Conservation (phyloP, 2,113 vertebrate species). For the Parus major region DNA sequence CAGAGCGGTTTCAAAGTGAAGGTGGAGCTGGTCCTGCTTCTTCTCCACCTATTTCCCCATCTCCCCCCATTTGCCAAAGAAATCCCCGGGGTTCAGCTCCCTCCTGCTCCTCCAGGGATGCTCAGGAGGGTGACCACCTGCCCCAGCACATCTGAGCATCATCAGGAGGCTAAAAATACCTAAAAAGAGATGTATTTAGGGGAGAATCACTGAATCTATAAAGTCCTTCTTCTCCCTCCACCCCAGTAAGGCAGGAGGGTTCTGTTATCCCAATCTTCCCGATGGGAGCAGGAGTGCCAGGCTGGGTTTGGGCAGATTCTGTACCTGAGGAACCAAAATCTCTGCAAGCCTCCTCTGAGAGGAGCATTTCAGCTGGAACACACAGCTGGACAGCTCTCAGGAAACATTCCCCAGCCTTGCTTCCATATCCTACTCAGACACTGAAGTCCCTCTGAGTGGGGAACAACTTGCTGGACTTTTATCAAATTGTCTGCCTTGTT, state of each 20-base stretch:
- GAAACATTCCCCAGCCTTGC: neutral
- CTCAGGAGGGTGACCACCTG: neutral
- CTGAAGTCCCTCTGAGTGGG: neutral
- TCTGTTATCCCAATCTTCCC: neutral
- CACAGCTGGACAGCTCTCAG: neutral
- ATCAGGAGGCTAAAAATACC: neutral
- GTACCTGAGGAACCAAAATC: neutral
- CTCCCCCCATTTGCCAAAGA: rapidly evolving
- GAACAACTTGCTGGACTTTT: neutral
- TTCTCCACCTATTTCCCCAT: neutral
- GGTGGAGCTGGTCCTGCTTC: rapidly evolving
- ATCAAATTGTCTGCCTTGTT: neutral
- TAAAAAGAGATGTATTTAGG: neutral
- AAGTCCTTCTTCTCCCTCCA: neutral
- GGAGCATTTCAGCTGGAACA: neutral
- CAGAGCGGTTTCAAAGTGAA: neutral
- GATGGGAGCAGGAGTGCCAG: neutral
- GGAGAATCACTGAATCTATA: neutral
- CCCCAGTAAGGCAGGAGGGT: neutral
- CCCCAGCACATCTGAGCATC: neutral
- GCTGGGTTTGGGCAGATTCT: neutral
- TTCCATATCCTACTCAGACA: neutral
- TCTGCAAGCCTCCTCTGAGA: neutral
- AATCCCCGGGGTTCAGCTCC: neutral
- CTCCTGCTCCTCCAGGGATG: neutral